Evolutionary conservation across 2,888 invertebrate species (phyloP).

Genomic region (Drosophila prolongata): DNA sequence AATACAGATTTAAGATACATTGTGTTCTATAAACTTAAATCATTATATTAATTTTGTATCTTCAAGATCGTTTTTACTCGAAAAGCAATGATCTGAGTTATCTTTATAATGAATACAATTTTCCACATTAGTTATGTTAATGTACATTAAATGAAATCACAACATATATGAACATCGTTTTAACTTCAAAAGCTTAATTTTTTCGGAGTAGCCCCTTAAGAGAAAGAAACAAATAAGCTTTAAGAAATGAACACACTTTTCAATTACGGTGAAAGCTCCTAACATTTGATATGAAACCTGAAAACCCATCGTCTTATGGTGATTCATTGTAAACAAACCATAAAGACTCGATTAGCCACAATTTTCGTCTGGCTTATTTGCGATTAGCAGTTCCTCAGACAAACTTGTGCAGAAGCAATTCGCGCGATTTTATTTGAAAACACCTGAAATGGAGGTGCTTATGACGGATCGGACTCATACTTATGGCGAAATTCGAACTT

Average conservation of each 20-base stretch:
- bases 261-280: not conserved
- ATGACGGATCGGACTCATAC: not conserved
- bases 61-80: too few species aligned
- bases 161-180: not conserved
- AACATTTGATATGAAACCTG: constrained; percentile 11
- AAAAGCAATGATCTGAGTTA: too few species aligned
- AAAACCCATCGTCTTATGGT: not conserved
- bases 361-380: constrained; percentile 1
- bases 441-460: not conserved
- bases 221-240: not conserved
- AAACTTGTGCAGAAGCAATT: not conserved
- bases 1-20: too few species aligned
- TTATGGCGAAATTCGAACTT: not conserved
- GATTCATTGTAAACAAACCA: constrained; percentile 16
- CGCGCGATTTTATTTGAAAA: not conserved
- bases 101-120: too few species aligned
- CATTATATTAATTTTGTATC: too few species aligned
- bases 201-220: not conserved
- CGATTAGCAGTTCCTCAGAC: constrained; percentile 11
- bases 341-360: not conserved
- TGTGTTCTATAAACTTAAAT: too few species aligned
- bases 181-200: not conserved
- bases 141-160: too few species aligned
- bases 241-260: not conserved
- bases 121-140: too few species aligned